Percentiles rank a stretch among this genome's conserved stretches.
These are phyloP conservation scores for Andricus grossulariae DNA, from an alignment of 1,140 invertebrate species.

Conservation along the genomic window DNA sequence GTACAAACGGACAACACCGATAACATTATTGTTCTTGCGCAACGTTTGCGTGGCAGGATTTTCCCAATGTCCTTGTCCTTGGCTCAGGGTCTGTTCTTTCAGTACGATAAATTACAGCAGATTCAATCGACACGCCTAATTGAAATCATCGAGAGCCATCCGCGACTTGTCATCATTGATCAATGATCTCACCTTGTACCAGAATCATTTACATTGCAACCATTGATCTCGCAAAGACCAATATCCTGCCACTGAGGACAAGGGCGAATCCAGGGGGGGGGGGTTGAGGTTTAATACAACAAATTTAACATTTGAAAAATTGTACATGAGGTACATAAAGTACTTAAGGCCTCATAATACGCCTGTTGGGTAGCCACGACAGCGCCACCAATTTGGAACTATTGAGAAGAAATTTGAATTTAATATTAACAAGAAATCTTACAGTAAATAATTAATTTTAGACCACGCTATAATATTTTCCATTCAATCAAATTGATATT, in stretches of 20 bases:
- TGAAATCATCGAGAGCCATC: conserved; percentile 9
- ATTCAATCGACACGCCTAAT: conserved; percentile 25
- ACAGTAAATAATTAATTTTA: too few relatives aligned
- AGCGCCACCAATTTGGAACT: too few relatives aligned
- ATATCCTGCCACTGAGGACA: conserved; percentile 19
- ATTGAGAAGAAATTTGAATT: too few relatives aligned
- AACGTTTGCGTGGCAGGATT: neutral
- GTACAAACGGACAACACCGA: neutral
- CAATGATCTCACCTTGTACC: conserved; percentile 20
- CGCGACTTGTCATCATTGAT: conserved; percentile 12
- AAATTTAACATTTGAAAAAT: too few relatives aligned
- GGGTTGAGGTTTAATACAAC: too few relatives aligned
- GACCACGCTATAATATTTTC: too few relatives aligned
- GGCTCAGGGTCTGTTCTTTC: neutral
- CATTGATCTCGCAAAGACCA: conserved; percentile 19
- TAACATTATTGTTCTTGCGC: neutral
- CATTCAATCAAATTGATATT: too few relatives aligned
- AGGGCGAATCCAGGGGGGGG: neutral
- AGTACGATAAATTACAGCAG: neutral
- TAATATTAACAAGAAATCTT: too few relatives aligned
- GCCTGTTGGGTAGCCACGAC: too few relatives aligned
- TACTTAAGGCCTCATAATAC: too few relatives aligned
- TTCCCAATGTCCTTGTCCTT: neutral
- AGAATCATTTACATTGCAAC: conserved; percentile 22
- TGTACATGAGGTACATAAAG: too few relatives aligned